These are phyloP conservation scores for Perizoma affinitatum DNA, from an alignment of 2,888 invertebrate species.

Conservation along the genomic window DNA sequence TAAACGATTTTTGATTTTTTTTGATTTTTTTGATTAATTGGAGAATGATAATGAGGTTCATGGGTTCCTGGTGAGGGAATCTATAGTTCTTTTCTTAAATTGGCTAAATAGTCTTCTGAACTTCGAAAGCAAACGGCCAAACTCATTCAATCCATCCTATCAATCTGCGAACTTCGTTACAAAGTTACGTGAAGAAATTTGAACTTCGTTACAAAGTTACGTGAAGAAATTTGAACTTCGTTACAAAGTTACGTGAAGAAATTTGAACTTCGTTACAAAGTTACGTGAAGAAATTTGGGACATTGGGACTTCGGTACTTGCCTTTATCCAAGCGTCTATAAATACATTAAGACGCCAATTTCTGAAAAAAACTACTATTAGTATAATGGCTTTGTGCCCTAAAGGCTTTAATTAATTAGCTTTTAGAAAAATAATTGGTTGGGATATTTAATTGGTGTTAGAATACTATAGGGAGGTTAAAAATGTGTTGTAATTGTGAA, in stretches of 20 bases:
- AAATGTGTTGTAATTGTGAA: too few species aligned
- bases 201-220: constrained; percentile 30
- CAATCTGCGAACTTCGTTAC: constrained; percentile 30
- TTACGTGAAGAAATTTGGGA: constrained; percentile 29
- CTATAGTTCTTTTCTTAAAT: background rate
- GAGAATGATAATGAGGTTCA: too few species aligned
- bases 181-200: too few species aligned
- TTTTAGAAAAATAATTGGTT: constrained; percentile 27
- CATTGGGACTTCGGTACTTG: constrained; percentile 13
- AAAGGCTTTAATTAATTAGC: constrained; percentile 21
- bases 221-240: too few species aligned
- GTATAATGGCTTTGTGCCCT: constrained; percentile 28
- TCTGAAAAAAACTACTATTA: constrained; percentile 32
- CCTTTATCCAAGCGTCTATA: constrained; percentile 26
- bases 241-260: constrained; percentile 29
- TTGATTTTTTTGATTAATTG: too few species aligned
- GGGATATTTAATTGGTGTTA: background rate
- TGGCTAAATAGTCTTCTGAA: background rate
- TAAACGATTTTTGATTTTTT: too few species aligned
- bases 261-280: constrained; percentile 28
- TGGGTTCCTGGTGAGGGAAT: too few species aligned
- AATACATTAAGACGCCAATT: constrained; percentile 36
- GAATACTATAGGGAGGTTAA: too few species aligned
- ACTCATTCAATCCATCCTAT: constrained; percentile 30
- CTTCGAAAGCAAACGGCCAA: background rate